Evolutionary conservation across 2,888 invertebrate genomes (phyloP), one percentile per base, ranked within the genome.

Genomic region (Danaus chrysippus): DNA sequence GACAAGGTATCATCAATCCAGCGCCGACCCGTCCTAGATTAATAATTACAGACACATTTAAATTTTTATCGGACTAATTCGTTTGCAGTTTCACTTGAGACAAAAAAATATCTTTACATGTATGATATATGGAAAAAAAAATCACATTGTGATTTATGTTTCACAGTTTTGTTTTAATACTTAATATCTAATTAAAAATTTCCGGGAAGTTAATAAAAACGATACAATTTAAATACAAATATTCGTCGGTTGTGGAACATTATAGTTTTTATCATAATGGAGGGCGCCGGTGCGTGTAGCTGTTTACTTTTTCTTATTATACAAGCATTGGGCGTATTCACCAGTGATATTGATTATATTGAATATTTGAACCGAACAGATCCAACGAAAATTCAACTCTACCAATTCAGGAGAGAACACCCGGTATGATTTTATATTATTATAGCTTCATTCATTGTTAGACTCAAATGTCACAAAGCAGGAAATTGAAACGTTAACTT

Each of bases 341-440:
- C 64, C 43, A 41, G 55, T 54, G 68, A 66, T 56, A 60, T 63
- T 43, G 66, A 68, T 56, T 63, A 67, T 54, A 49, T 68, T 52
- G 59, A 63, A 52, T 70, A 69, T 43, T 58, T 68, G 8, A 73
- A 71, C 43, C 64, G 67, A 56, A 72, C 73, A 3, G 64, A 76
- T 19, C 75, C 80, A 0, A 70, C 70, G 0, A 66, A 68, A 0
- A 65, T 73, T 8, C 82, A 81, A 58, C 65, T 83, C 0, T 68
- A 74, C 54, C 77, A 82, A 53, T 83, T 82, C 62, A 76, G 71
- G 69, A 61, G 67, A 43, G 66, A 75, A 42, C 73, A 81, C 64
- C 75, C 75, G 71, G 82, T 81, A 71, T 60, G 69, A 64, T 46
- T n/a, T n/a, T 44, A 11, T 17, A 49, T 17, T 49, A 17, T 46